Percentiles rank a stretch among this genome's conserved stretches.
Conservation (phyloP, 2,113 vertebrate genomes). For the Sylvietta virens region DNA sequence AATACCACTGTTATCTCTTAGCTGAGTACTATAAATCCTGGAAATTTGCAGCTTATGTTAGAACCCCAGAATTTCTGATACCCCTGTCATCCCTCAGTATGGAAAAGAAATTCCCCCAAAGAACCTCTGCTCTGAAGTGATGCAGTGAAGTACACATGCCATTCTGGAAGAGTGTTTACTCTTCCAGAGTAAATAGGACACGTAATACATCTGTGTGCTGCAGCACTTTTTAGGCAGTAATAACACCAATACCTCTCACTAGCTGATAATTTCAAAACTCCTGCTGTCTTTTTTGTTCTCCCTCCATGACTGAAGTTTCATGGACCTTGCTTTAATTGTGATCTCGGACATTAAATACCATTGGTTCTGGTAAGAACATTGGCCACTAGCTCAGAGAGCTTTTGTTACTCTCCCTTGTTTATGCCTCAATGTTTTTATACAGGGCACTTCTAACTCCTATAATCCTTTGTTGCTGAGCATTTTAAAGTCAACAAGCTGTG, state of each 20-base stretch:
- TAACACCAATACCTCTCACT: background rate
- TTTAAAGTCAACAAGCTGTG: background rate
- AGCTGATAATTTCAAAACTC: background rate
- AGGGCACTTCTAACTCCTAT: background rate
- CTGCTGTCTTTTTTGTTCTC: background rate
- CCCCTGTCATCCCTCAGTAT: background rate
- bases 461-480: background rate
- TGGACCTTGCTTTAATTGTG: background rate
- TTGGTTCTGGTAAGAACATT: background rate
- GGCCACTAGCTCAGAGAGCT: background rate
- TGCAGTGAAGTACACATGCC: background rate
- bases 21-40: background rate
- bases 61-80: background rate
- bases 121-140: background rate
- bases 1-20: background rate
- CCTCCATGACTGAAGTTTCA: background rate
- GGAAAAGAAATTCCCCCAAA: background rate
- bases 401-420: background rate
- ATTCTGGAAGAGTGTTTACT: background rate
- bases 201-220: rapidly evolving
- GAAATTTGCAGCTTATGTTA: background rate
- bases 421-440: background rate
- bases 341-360: background rate
- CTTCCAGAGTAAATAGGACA: background rate
- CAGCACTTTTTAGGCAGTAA: background rate